Evolutionary conservation across 2,113 vertebrate species (phyloP).

Genomic region (Ailuropoda melanoleuca): DNA sequence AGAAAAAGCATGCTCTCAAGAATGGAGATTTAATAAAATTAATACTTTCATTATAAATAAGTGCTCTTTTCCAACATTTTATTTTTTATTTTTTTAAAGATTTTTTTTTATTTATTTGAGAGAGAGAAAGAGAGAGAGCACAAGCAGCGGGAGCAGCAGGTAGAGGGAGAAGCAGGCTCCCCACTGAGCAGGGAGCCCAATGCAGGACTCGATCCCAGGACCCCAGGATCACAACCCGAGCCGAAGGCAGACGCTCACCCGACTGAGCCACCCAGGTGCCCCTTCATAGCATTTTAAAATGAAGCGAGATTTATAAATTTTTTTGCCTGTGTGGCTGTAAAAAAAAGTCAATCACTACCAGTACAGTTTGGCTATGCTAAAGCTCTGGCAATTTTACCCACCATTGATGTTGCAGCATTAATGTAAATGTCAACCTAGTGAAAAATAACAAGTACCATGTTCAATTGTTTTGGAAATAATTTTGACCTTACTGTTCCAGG

Average conservation of each 20-base stretch:
- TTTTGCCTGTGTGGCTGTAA: background rate
- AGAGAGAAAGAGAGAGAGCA: too few species aligned
- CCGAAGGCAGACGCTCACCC: too few species aligned
- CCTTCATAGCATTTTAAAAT: conserved; percentile 17
- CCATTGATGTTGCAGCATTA: background rate
- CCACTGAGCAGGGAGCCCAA: too few species aligned
- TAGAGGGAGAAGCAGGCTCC: too few species aligned
- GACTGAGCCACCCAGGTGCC: too few species aligned
- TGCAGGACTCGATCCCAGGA: too few species aligned
- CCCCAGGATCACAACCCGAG: too few species aligned
- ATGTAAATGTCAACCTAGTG: background rate
- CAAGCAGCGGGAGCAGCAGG: too few species aligned
- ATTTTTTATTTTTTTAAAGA: too few species aligned
- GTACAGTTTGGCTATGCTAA: background rate
- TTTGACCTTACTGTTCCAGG: conserved; percentile 8
- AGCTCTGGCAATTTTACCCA: background rate
- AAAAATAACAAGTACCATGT: conserved; percentile 22
- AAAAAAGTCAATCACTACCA: background rate
- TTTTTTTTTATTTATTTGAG: too few species aligned
- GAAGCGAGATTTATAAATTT: background rate
- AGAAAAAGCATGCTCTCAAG: background rate
- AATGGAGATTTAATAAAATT: background rate
- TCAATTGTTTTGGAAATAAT: conserved; percentile 9
- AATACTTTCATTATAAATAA: background rate
- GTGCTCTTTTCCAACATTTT: background rate